Base-by-base conservation (phyloP, 2,888 invertebrate species). In the Liopterus haemorrhoidalis region DNA sequence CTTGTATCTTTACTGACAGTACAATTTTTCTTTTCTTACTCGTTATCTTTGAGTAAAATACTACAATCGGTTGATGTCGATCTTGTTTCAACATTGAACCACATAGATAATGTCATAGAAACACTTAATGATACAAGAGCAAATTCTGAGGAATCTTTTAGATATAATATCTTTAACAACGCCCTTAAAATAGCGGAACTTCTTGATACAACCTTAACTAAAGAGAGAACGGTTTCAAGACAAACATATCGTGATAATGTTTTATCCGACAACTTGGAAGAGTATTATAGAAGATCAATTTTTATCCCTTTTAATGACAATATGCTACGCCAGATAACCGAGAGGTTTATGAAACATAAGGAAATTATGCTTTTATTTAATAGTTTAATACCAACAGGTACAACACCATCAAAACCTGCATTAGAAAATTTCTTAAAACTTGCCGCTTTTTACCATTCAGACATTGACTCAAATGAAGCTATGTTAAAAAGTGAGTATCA, bases 41-140 rank as follows among this genome's bases (percentile, higher is more conserved):
- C 36, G 11, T 12, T 36, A 11, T 22, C 20, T 18, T 22, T 36
- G 9, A 36, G 35, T 35, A 35, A 20, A 11, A 35, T 35, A 14
- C 21, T 36, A 2, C 22, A 36, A 36, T 12, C 22, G 21, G 22
- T 22, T 22, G 12, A 36, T 36, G 21, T 21, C 21, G 36, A 36
- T 11, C 14, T 36, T 22, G 19, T 15, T 36, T 21, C 36, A 22
- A 24, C 36, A 20, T 22, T 36, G 12, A 15, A 21, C 21, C 14
- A 22, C 14, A 36, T 14, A 9, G 36, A 14, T 6, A 15, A 36
- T 21, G 8, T 24, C n/a, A 36, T 6, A 22, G 14, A 36, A 12
- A 19, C 24, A 22, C 21, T 36, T 12, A 36, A n/a, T 15, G 22
- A 20, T 36, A 36, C 24, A 11, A 2, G 36, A 4, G 24, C 21